These are phyloP conservation scores for Parasteatoda lunata DNA, from an alignment of 2,888 invertebrate species.

Conservation along the genomic window DNA sequence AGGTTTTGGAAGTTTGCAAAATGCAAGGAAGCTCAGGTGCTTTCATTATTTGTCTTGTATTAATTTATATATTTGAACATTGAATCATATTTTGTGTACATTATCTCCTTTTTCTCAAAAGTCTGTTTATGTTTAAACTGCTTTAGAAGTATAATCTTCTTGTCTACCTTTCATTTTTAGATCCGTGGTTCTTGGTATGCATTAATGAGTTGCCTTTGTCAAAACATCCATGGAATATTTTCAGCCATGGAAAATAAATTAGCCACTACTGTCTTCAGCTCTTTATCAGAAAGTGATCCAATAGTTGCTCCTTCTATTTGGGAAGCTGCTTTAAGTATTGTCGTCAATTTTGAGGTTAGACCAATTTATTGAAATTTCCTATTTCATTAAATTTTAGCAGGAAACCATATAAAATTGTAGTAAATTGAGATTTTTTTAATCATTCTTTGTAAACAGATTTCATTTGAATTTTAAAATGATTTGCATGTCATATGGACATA, in stretches of 20 bases:
- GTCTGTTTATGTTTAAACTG: background rate
- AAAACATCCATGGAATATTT: constrained; percentile 78
- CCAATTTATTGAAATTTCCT: too few species aligned
- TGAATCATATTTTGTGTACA: background rate
- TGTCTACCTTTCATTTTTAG: constrained; percentile 69
- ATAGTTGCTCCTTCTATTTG: constrained; percentile 82
- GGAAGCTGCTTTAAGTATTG: constrained; percentile 82
- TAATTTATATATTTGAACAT: background rate
- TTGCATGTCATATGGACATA: too few species aligned
- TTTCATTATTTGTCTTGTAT: background rate
- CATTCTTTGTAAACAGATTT: too few species aligned
- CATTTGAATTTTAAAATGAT: too few species aligned
- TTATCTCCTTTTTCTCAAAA: background rate
- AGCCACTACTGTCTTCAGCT: constrained; percentile 79
- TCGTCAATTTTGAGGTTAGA: constrained; percentile 78
- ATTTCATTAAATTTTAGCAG: too few species aligned
- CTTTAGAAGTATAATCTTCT: background rate
- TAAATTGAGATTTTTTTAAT: too few species aligned
- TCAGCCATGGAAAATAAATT: constrained; percentile 78
- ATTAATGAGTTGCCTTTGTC: constrained; percentile 79
- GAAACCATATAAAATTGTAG: too few species aligned
- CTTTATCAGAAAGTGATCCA: constrained; percentile 83
- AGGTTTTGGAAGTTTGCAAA: constrained; percentile 85
- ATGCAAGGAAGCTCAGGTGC: constrained; percentile 76
- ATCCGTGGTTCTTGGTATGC: constrained; percentile 81